Evolutionary conservation across 2,888 invertebrate species (phyloP).

Genomic region (Cabera pusaria): DNA sequence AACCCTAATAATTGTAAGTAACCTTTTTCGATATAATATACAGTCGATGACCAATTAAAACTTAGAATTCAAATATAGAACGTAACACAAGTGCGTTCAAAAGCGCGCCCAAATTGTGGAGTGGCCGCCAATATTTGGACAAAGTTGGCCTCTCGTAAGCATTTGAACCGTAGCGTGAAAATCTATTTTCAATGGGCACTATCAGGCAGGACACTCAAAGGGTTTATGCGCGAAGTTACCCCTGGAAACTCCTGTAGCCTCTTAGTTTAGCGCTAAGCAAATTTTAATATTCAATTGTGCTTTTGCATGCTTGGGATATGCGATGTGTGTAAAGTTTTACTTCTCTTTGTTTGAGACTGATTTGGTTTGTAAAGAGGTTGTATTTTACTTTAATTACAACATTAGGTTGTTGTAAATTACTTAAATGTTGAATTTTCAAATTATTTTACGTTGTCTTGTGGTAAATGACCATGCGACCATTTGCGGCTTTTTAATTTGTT

Average conservation of each 20-base stretch:
- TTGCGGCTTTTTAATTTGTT: no score
- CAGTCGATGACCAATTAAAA: no score
- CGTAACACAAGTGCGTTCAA: constrained; percentile 31
- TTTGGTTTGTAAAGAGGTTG: no score
- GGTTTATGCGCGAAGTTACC: constrained; percentile 74
- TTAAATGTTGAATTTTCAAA: no score
- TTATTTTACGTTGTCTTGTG: no score
- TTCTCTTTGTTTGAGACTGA: neutral
- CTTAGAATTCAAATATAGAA: constrained; percentile 22
- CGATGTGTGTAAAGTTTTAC: constrained; percentile 5
- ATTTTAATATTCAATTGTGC: constrained; percentile 81
- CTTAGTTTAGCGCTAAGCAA: constrained; percentile 73
- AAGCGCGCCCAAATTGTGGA: constrained; percentile 38
- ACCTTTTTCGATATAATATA: no score
- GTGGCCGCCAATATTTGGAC: constrained; percentile 61
- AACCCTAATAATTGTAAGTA: no score
- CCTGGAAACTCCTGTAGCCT: constrained; percentile 64
- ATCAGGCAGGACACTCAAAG: constrained; percentile 75
- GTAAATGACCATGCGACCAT: no score
- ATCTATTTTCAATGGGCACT: constrained; percentile 82
- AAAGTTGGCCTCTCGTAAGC: constrained; percentile 66
- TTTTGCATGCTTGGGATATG: constrained; percentile 46
- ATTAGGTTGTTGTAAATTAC: no score
- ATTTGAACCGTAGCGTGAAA: constrained; percentile 74
- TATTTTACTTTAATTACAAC: no score